phyloP scores from a whole-genome alignment of 2,888 invertebrate genomes.

The Portevinia maculata region DNA sequence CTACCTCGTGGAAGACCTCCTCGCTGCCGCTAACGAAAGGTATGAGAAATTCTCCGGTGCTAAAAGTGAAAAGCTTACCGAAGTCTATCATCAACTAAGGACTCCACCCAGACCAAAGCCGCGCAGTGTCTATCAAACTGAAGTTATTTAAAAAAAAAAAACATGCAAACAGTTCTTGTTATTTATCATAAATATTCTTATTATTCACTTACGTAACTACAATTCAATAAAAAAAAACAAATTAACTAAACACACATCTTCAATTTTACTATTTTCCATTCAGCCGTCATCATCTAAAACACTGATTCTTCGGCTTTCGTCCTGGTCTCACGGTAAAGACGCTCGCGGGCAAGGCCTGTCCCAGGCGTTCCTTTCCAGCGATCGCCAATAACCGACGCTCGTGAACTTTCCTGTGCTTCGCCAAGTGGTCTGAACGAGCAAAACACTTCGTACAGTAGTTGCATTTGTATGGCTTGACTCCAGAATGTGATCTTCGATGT shows the following conservation, averaged over 20 bases:
- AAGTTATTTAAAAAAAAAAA: constrained; percentile 78
- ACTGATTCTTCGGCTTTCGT: constrained; percentile 81
- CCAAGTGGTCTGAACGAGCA: constrained; percentile 95
- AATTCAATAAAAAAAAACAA: constrained; percentile 27
- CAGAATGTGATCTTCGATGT: constrained; percentile 97
- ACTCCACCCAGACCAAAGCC: constrained; percentile 81
- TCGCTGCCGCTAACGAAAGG: constrained; percentile 80
- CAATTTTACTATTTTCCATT: constrained; percentile 13
- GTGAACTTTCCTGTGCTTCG: constrained; percentile 95
- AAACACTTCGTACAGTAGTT: constrained; percentile 93
- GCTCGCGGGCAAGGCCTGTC: constrained; percentile 77
- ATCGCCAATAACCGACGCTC: constrained; percentile 85
- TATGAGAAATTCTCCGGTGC: constrained; percentile 80
- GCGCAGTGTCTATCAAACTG: constrained; percentile 82
- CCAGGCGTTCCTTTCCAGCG: constrained; percentile 78
- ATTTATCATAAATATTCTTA: constrained; percentile 49
- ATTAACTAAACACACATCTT: constrained; percentile 32
- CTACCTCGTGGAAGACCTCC: constrained; percentile 80
- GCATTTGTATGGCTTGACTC: constrained; percentile 96
- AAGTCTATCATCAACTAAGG: constrained; percentile 77
- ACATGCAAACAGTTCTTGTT: constrained; percentile 12
- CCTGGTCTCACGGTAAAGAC: constrained; percentile 81
- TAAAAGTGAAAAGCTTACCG: constrained; percentile 78
- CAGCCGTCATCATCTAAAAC: constrained; percentile 32
- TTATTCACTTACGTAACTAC: constrained; percentile 54